These are phyloP conservation scores for Drosophila atroscutellata DNA, from an alignment of 2,888 invertebrate genomes.

Conservation along the genomic window DNA sequence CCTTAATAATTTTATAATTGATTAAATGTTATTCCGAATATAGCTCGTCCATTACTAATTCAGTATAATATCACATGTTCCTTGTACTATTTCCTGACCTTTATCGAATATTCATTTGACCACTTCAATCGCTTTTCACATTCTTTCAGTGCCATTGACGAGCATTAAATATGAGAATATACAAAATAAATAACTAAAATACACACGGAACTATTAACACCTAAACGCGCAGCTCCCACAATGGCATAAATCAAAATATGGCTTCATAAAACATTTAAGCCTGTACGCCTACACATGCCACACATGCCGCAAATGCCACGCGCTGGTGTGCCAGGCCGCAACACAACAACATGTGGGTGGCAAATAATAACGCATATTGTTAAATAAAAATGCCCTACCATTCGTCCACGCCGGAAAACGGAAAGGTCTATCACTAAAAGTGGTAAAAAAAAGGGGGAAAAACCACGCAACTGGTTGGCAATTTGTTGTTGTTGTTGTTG, in stretches of 20 bases:
- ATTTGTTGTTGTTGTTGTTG: slow-evolving; percentile 40
- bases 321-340: slow-evolving; percentile 6
- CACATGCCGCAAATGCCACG: slow-evolving; percentile 24
- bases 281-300: slow-evolving; percentile 16
- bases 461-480: slow-evolving; percentile 72
- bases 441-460: slow-evolving; percentile 20
- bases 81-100: neutral
- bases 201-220: slow-evolving; percentile 69
- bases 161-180: slow-evolving; percentile 31
- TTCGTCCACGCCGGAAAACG: slow-evolving; percentile 55
- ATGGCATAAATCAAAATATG: slow-evolving; percentile 65
- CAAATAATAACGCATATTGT: slow-evolving; percentile 57
- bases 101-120: slow-evolving; percentile 5
- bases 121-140: neutral
- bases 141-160: slow-evolving; percentile 26
- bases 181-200: slow-evolving; percentile 18
- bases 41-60: neutral
- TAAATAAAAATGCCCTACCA: slow-evolving; percentile 69
- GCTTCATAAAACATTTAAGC: slow-evolving; percentile 76
- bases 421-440: slow-evolving; percentile 62
- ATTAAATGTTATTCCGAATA: neutral
- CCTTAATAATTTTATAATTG: neutral
- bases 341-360: slow-evolving; percentile 24
- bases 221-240: slow-evolving; percentile 59
- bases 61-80: neutral